Conservation (phyloP, 2,113 vertebrate genomes). For the Variabilichromis moorii region DNA sequence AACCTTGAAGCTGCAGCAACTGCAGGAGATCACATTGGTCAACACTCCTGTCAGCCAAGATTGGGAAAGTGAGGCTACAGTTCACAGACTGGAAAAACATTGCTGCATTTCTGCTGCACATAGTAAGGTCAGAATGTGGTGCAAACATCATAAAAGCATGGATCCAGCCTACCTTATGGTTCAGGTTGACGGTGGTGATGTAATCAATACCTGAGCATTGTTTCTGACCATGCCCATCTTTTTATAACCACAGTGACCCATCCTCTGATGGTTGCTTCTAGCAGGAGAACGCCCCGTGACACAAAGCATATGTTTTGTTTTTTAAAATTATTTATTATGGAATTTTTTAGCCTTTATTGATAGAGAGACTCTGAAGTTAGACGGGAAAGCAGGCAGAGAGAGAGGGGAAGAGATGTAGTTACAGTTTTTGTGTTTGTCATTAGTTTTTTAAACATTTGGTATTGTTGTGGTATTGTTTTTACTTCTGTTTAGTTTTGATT, state of each 20-base stretch:
- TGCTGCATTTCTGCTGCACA: not conserved
- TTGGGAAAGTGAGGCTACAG: not conserved
- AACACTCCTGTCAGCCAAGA: not conserved
- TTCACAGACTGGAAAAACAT: not conserved
- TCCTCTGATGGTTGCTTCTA: not conserved
- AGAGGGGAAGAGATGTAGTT: not conserved
- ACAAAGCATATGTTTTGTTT: not conserved
- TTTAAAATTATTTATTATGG: accelerated
- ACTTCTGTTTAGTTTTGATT: not conserved
- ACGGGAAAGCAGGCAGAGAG: not conserved
- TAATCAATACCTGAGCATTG: not conserved
- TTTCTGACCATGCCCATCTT: not conserved
- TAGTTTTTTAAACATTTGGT: not conserved
- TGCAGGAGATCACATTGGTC: not conserved
- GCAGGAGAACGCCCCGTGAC: not conserved
- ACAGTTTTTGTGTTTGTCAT: not conserved
- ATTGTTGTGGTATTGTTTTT: not conserved
- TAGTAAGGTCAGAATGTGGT: not conserved
- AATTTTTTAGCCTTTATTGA: not conserved
- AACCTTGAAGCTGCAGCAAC: not conserved
- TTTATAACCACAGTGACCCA: not conserved
- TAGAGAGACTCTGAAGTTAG: not conserved
- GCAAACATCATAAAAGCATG: accelerated
- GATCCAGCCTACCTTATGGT: not conserved
- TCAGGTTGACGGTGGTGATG: not conserved